A percentile compares a stretch with the other conserved stretches of the same genome.
phyloP scores from a whole-genome alignment of 2,113 vertebrate species.

The Tympanuchus pallidicinctus region DNA sequence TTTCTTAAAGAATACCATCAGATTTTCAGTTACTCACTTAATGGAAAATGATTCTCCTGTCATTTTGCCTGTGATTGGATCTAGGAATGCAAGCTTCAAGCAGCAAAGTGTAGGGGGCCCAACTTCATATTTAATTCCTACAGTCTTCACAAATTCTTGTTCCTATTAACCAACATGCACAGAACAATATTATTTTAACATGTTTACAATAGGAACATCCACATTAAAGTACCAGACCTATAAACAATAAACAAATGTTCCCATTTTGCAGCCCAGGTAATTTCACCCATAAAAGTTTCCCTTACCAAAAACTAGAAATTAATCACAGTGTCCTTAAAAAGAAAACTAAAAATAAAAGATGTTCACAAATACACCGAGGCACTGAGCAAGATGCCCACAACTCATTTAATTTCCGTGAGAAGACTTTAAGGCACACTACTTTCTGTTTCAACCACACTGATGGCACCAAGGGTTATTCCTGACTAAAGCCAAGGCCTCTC shows the following conservation, averaged over 20 bases:
- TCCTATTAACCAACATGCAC: slow-evolving; percentile 79
- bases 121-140: slow-evolving; percentile 97
- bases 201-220: not conserved
- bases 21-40: slow-evolving; percentile 83
- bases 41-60: slow-evolving; percentile 96
- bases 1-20: not conserved
- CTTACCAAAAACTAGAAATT: not conserved
- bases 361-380: not conserved
- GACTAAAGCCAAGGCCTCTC: not conserved
- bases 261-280: not conserved
- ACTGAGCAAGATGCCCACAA: not conserved
- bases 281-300: not conserved
- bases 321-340: not conserved
- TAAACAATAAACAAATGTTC: not conserved
- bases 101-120: slow-evolving; percentile 97
- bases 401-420: not conserved
- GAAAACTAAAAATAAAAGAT: not conserved
- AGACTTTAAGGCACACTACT: not conserved
- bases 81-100: slow-evolving; percentile 96
- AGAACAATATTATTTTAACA: not conserved
- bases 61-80: slow-evolving; percentile 96
- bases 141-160: slow-evolving; percentile 97
- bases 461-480: not conserved
- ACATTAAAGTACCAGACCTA: not conserved
- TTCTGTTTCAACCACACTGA: not conserved